phyloP scores from a whole-genome alignment of 1,140 invertebrate genomes.

The Drosophila carrolli region DNA sequence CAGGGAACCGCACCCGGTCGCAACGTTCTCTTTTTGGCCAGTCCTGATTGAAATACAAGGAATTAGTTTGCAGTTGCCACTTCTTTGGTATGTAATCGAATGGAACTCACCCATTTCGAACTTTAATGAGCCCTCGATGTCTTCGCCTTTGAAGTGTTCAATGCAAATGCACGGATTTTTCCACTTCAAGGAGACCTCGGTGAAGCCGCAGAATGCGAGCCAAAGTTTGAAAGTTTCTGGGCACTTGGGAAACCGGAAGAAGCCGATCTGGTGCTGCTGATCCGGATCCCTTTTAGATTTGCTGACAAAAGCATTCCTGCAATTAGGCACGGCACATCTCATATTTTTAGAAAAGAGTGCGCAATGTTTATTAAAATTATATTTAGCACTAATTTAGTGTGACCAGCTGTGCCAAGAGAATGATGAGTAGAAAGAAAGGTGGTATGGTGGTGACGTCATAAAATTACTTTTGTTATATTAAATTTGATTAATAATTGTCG shows the following conservation, averaged over 20 bases:
- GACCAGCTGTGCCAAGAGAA: neutral
- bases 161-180: slow-evolving; percentile 61
- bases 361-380: slow-evolving; percentile 15
- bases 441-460: neutral
- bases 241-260: slow-evolving; percentile 63
- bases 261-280: slow-evolving; percentile 30
- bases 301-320: slow-evolving; percentile 38
- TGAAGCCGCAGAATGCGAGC: slow-evolving; percentile 29
- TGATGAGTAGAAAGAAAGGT: neutral
- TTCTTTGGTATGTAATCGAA: too few species aligned
- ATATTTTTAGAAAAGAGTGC: slow-evolving; percentile 12
- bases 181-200: slow-evolving; percentile 11
- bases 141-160: slow-evolving; percentile 64
- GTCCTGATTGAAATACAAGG: neutral
- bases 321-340: slow-evolving; percentile 56
- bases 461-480: neutral
- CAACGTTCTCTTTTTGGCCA: slow-evolving; percentile 36
- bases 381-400: slow-evolving; percentile 2
- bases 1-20: slow-evolving; percentile 39
- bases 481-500: too few species aligned
- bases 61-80: neutral
- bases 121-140: slow-evolving; percentile 60
- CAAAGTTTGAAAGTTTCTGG: slow-evolving; percentile 26
- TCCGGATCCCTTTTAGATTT: slow-evolving; percentile 7
- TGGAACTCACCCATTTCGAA: slow-evolving; percentile 61